These are phyloP conservation scores for Paraescarpia echinospica DNA, from an alignment of 1,140 invertebrate species.

Conservation along the genomic window DNA sequence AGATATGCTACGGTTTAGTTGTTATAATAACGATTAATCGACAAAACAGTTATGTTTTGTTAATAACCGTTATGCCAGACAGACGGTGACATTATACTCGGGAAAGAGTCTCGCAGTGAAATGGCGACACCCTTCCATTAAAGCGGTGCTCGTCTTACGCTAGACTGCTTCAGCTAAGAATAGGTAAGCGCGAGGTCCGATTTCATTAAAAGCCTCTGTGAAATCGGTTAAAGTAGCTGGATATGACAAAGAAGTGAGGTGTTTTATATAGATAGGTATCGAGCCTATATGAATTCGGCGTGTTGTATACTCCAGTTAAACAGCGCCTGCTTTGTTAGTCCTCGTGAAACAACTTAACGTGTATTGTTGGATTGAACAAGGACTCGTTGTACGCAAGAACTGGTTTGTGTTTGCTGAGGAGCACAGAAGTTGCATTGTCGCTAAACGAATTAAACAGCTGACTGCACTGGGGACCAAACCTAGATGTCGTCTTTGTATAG, in stretches of 20 bases:
- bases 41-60: background rate
- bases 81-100: background rate
- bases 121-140: background rate
- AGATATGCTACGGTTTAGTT: background rate
- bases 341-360: background rate
- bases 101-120: background rate
- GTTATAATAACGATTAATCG: background rate
- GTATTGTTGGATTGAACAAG: background rate
- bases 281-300: background rate
- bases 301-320: background rate
- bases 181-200: background rate
- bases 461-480: background rate
- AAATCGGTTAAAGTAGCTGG: background rate
- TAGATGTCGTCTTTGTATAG: background rate
- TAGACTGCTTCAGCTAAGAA: background rate
- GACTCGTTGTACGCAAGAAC: background rate
- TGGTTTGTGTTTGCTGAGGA: background rate
- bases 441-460: background rate
- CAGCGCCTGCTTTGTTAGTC: background rate
- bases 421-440: background rate
- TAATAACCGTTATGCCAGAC: background rate
- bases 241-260: background rate
- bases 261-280: background rate
- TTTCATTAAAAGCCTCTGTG: background rate
- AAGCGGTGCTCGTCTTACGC: background rate